phyloP scores from a whole-genome alignment of 2,888 invertebrate genomes.

The Microplitis deprimator region DNA sequence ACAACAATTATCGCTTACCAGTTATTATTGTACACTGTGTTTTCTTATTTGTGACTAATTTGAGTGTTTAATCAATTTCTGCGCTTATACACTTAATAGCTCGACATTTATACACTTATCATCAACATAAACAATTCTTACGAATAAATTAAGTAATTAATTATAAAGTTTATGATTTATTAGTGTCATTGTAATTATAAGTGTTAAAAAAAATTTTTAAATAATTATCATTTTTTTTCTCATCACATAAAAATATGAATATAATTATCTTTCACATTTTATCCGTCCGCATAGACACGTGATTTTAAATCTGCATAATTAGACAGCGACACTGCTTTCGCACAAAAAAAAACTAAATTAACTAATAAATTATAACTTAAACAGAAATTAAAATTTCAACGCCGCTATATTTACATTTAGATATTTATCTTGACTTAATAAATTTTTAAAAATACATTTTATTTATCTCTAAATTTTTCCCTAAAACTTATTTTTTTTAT shows the following conservation, averaged over 20 bases:
- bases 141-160: slow-evolving; percentile 11
- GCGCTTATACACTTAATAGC: neutral
- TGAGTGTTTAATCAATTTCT: neutral
- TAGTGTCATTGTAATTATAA: neutral
- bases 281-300: slow-evolving; percentile 56
- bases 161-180: slow-evolving; percentile 25
- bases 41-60: neutral
- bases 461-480: too few relatives aligned
- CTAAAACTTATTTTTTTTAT: neutral
- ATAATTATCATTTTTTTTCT: neutral
- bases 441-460: too few relatives aligned
- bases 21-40: neutral
- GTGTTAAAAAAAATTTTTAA: neutral
- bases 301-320: slow-evolving; percentile 37
- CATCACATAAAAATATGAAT: neutral
- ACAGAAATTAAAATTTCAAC: neutral
- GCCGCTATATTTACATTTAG: too few relatives aligned
- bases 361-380: neutral
- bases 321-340: slow-evolving; percentile 34
- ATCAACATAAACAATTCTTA: slow-evolving; percentile 19
- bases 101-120: neutral
- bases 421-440: too few relatives aligned
- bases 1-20: neutral
- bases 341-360: slow-evolving; percentile 8
- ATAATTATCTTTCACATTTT: slow-evolving; percentile 46